Evolutionary conservation across 1,140 invertebrate genomes (phyloP), one percentile per base, ranked within the genome.

Genomic region (Plodia interpunctella): DNA sequence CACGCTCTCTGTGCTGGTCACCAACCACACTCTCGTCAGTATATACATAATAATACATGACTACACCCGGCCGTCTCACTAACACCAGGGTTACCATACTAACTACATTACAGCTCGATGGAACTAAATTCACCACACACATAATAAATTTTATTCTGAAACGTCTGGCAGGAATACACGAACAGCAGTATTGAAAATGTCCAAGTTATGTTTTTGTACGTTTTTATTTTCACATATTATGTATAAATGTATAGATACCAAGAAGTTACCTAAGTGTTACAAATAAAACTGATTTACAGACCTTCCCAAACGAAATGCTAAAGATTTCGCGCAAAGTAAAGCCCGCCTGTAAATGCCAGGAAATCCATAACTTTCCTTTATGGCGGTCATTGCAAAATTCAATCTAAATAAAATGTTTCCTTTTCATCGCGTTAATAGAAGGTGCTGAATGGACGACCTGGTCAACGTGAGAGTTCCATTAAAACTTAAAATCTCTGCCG

Each of bases 21-120:
- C 95, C 59, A 96, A 96, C 91, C 94, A 96, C 79, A 96, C 95
- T 60, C 91, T 96, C 83, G 94, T 95, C 80, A 93, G 93, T 81
- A 17, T 28, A 49, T 55, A 15, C 44, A 21, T n/a, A 55, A 28
- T 54, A 28, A 11, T 5, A 25, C 21, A 25, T 25, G 21, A 25
- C 21, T n/a, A n/a, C n/a, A n/a, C n/a, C n/a, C n/a, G n/a, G n/a
- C n/a, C n/a, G 21, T 25, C 21, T 25, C 21, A 2, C 21, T 25
- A n/a, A n/a, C n/a, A n/a, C n/a, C n/a, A n/a, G n/a, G n/a, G n/a
- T n/a, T n/a, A n/a, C 21, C 21, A 25, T 6, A 2, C 6, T 3
- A 25, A 6, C 21, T 25, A 25, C 21, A 25, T 25, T 25, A 25
- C 21, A 25, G 21, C 21, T 25, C 21, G 2, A 6, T 3, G 21